Evolutionary conservation across 2,888 invertebrate genomes (phyloP).

Genomic region (Synergus umbraculus): DNA sequence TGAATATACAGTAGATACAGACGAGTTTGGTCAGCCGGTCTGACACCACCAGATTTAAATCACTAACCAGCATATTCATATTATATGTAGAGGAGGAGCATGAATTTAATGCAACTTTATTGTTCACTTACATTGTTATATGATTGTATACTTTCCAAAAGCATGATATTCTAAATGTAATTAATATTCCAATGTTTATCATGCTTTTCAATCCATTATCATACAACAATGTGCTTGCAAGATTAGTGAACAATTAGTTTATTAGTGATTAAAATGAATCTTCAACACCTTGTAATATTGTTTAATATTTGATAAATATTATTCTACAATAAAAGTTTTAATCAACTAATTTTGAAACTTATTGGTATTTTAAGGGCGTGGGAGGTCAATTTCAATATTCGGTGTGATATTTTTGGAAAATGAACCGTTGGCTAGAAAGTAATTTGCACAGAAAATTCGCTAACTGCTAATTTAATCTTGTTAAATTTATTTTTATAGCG

Average conservation of each 20-base stretch:
- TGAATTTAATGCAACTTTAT: constrained; percentile 11
- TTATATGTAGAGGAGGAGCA: not conserved
- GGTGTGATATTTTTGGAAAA: no score
- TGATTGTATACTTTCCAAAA: not conserved
- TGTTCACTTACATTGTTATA: not conserved
- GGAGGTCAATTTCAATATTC: not conserved
- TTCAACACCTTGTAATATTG: not conserved
- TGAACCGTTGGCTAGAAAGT: not conserved
- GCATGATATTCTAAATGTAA: not conserved
- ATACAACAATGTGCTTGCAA: not conserved
- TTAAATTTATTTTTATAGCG: constrained; percentile 18
- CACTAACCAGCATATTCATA: constrained; percentile 32
- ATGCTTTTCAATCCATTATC: not conserved
- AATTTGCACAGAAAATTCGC: not conserved
- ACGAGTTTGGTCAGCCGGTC: constrained; percentile 14
- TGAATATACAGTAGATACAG: constrained; percentile 13
- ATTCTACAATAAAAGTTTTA: not conserved
- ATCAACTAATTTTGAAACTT: constrained; percentile 10
- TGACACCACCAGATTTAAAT: constrained; percentile 28
- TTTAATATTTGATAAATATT: not conserved
- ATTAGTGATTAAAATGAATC: not conserved
- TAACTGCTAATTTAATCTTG: not conserved
- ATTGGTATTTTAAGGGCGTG: not conserved
- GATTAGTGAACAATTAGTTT: not conserved
- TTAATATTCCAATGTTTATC: not conserved